These are phyloP conservation scores for Tenebrosternarchus preto DNA, from an alignment of 2,113 vertebrate genomes.

Conservation along the genomic window DNA sequence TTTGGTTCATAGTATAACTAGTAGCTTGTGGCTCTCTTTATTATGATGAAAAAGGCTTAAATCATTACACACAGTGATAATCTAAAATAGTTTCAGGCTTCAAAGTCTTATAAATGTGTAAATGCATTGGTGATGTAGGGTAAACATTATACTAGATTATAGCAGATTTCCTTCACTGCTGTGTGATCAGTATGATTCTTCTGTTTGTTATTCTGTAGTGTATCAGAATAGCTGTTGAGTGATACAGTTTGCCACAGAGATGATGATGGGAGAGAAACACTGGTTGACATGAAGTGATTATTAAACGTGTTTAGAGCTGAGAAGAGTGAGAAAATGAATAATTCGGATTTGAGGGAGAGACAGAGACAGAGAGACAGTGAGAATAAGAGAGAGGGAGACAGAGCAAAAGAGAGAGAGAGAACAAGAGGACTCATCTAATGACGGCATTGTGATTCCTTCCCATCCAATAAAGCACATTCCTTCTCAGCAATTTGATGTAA, in stretches of 20 bases:
- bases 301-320: conserved; percentile 30
- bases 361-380: conserved; percentile 15
- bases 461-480: conserved; percentile 48
- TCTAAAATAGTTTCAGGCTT: no score
- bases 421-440: conserved; percentile 42
- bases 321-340: conserved; percentile 21
- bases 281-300: conserved; percentile 12
- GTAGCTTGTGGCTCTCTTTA: no score
- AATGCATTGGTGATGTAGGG: not conserved
- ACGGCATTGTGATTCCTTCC: conserved; percentile 45
- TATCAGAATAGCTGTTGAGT: conserved; percentile 15
- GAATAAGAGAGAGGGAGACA: not conserved
- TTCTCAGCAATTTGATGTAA: conserved; percentile 53
- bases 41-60: no score
- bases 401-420: conserved; percentile 35
- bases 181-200: not conserved
- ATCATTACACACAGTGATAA: no score
- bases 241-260: not conserved
- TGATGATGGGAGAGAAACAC: not conserved
- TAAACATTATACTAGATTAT: not conserved
- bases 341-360: conserved; percentile 32
- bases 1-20: no score
- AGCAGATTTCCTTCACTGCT: not conserved
- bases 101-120: not conserved
- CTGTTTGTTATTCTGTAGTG: not conserved